Evolutionary conservation across 2,113 vertebrate species (phyloP).

Genomic region (Hoplias malabaricus): DNA sequence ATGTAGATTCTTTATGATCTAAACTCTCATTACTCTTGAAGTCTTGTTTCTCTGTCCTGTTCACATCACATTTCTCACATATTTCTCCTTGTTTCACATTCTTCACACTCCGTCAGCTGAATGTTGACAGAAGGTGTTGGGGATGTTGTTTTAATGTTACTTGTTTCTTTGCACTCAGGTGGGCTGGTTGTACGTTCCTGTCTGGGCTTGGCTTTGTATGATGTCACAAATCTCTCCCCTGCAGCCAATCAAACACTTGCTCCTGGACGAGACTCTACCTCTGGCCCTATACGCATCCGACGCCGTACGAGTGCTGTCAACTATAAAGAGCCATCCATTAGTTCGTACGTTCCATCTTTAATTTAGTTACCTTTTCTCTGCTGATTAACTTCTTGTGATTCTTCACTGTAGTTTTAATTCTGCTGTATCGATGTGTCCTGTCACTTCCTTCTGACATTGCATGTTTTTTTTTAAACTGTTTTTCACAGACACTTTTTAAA

Average conservation of each 20-base stretch:
- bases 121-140: too few relatives aligned
- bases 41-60: too few relatives aligned
- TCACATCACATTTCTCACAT: too few relatives aligned
- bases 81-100: too few relatives aligned
- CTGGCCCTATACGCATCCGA: slow-evolving; percentile 66
- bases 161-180: slow-evolving; percentile 70
- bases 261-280: slow-evolving; percentile 46
- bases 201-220: slow-evolving; percentile 75
- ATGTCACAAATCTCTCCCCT: slow-evolving; percentile 83
- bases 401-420: too few relatives aligned
- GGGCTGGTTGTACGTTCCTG: slow-evolving; percentile 64
- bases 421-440: too few relatives aligned
- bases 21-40: too few relatives aligned
- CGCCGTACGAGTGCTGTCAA: slow-evolving; percentile 75
- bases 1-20: too few relatives aligned
- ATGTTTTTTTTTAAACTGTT: background rate
- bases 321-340: slow-evolving; percentile 87
- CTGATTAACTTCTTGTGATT: too few relatives aligned
- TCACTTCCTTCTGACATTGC: background rate
- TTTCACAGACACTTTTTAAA: background rate
- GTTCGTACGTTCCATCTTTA: slow-evolving; percentile 65
- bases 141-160: background rate
- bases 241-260: slow-evolving; percentile 66
- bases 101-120: too few relatives aligned
- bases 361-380: too few relatives aligned